Base-by-base conservation (phyloP, 1,140 invertebrate genomes). In the Drosophila cardini region DNA sequence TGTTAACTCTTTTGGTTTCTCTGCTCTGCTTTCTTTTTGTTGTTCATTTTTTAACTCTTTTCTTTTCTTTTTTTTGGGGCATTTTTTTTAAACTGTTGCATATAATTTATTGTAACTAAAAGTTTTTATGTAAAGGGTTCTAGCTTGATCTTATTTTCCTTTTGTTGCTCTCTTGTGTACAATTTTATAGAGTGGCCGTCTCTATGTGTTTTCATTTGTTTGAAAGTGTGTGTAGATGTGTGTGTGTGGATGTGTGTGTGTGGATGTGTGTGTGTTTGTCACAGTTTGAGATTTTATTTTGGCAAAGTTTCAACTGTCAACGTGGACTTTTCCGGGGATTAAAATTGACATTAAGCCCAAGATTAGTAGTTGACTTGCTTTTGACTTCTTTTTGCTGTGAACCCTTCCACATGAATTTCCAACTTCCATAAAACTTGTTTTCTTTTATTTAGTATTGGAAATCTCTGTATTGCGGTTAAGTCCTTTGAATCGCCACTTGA, bases 101-200 rank as follows among this genome's bases (percentile, higher is more conserved):
- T 89, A 89, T 89, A 89, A 89, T 89, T 89, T 89, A 89, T 89
- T 89, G 84, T 89, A 90, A 89, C 85, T 89, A 85, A 84, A 87
- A 89, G 63, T 70, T 87, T 61, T 72, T 53, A 38, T 71, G 13
- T 38, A 50, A 62, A 36, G 46, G 32, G 18, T 53, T 56, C 18
- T 43, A 50, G 42, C 48, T 32, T 72, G 63, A 55, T 50, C 36
- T 69, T 56, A 38, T 70, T 50, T 63, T 40, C 26, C 60, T 65
- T 87, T 84, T 73, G 84, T 80, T 57, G 80, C 80, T 80, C 80
- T 89, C 84, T 78, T 62, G 84, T 90, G 84, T 80, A 64, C 78
- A 73, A 90, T 89, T 90, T 90, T 58, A 76, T 71, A 76, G 68
- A 76, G 79, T 76, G 50, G 48, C 9, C 34, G 26, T 34, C n/a